Percentiles rank a stretch among this genome's conserved stretches.
Evolutionary conservation across 2,888 invertebrate genomes (phyloP).

Genomic region (Unio pictorum): DNA sequence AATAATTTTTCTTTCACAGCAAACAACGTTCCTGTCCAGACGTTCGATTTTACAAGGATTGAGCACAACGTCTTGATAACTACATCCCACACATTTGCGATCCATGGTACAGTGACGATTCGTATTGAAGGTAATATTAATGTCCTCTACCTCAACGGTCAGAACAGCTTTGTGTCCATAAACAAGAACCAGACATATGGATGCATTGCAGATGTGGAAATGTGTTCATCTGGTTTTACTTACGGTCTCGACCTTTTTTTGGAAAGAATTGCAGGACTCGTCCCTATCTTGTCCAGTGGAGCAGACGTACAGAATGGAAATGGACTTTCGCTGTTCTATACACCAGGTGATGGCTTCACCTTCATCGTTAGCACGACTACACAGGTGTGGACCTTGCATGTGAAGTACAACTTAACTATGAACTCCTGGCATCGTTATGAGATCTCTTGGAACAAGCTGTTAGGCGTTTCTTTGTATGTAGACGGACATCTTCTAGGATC

Average conservation of each 20-base stretch:
- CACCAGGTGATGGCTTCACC: constrained; percentile 18
- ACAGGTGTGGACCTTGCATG: constrained; percentile 32
- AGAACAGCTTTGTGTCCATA: constrained; percentile 27
- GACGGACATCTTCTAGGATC: constrained; percentile 39
- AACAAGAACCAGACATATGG: constrained; percentile 17
- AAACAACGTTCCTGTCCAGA: constrained; percentile 14
- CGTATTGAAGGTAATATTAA: constrained; percentile 8
- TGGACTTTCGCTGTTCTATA: constrained; percentile 43
- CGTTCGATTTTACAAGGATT: constrained; percentile 24
- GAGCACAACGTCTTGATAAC: constrained; percentile 24
- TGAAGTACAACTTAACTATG: constrained; percentile 22
- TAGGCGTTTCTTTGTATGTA: constrained; percentile 38
- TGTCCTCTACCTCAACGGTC: constrained; percentile 24
- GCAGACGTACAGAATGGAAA: constrained; percentile 29
- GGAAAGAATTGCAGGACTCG: constrained; percentile 25
- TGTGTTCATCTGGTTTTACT: constrained; percentile 38
- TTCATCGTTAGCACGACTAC: constrained; percentile 45
- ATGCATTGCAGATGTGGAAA: constrained; percentile 33
- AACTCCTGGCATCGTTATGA: constrained; percentile 47
- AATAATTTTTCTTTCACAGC: constrained; percentile 15
- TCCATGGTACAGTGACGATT: constrained; percentile 30
- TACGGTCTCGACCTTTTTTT: constrained; percentile 37
- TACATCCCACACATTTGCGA: constrained; percentile 15
- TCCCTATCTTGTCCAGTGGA: constrained; percentile 43
- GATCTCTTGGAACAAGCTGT: constrained; percentile 44